Conservation (phyloP, 2,888 invertebrate genomes). For the Drosophila subsilvestris region DNA sequence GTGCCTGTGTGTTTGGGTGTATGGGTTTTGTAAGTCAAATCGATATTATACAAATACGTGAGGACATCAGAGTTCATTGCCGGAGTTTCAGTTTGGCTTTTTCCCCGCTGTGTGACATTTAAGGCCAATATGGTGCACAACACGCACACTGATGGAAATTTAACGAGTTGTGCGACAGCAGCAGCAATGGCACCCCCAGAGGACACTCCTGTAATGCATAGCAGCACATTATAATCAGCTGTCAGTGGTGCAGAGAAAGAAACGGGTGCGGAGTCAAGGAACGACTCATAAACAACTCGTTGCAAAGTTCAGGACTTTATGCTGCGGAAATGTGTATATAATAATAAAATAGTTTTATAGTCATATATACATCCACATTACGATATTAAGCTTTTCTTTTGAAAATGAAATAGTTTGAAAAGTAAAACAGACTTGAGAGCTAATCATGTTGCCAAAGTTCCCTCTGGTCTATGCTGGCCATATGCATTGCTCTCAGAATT, state of each 20-base stretch:
- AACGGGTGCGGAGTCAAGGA: constrained; percentile 8
- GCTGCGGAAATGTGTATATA: background rate
- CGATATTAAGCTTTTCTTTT: background rate
- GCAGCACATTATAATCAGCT: constrained; percentile 70
- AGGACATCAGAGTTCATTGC: constrained; percentile 79
- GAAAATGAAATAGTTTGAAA: background rate
- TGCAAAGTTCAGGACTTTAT: constrained; percentile 30
- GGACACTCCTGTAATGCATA: constrained; percentile 46
- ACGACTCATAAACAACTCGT: constrained; percentile 66
- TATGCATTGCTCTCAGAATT: too few species aligned
- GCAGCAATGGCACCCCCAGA: constrained; percentile 11
- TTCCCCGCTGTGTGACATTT: constrained; percentile 62
- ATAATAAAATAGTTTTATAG: background rate
- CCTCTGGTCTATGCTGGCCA: too few species aligned
- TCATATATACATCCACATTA: background rate
- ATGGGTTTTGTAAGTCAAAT: constrained; percentile 71
- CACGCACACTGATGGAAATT: constrained; percentile 74
- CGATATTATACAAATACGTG: constrained; percentile 76
- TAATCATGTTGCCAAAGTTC: too few species aligned
- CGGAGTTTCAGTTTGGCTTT: constrained; percentile 13
- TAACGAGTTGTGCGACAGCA: constrained; percentile 69
- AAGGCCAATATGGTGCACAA: constrained; percentile 70
- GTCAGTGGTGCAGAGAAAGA: constrained; percentile 43
- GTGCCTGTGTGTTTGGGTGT: constrained; percentile 8
- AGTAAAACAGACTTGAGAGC: too few species aligned